These are phyloP conservation scores for Darevskia nairensis DNA, from an alignment of 2,797 vertebrate genomes.

Conservation along the genomic window DNA sequence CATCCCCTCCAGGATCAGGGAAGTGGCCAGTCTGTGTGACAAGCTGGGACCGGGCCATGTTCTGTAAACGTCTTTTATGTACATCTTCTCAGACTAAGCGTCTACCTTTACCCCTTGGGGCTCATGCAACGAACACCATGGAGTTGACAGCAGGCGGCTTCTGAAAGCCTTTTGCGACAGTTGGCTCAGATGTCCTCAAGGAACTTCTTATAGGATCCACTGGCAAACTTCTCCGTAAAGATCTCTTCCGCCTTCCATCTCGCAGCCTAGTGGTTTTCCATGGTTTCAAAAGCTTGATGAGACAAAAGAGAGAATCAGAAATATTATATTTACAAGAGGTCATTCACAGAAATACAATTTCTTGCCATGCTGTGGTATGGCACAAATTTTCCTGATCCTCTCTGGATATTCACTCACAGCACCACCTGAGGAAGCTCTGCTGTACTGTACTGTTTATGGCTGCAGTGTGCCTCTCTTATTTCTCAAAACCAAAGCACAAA, in stretches of 20 bases:
- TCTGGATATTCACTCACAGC: neutral
- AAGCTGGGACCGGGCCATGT: slow-evolving; percentile 40
- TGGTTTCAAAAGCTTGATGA: slow-evolving; percentile 75
- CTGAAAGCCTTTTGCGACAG: slow-evolving; percentile 49
- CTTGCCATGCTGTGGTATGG: neutral
- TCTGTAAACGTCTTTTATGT: slow-evolving; percentile 42
- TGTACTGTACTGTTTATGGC: neutral
- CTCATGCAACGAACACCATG: slow-evolving; percentile 21
- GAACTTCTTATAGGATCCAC: slow-evolving; percentile 12
- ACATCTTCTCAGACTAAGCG: slow-evolving; percentile 40
- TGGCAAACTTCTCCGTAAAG: slow-evolving; percentile 37
- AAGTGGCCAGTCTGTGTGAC: slow-evolving; percentile 42
- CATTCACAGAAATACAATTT: neutral
- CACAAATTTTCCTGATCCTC: neutral
- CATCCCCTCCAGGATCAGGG: slow-evolving; percentile 14
- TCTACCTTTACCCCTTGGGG: slow-evolving; percentile 22
- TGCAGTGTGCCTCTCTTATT: neutral
- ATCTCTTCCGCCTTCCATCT: slow-evolving; percentile 23
- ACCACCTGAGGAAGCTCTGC: neutral
- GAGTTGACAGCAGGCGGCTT: slow-evolving; percentile 34
- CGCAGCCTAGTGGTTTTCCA: slow-evolving; percentile 73
- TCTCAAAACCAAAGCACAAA: neutral
- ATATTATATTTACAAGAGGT: slow-evolving; percentile 15
- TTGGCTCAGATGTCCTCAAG: slow-evolving; percentile 54
- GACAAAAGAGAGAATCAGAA: slow-evolving; percentile 31